These are phyloP conservation scores for Hypotaenidia philippensis DNA, from an alignment of 2,797 vertebrate genomes.

Conservation along the genomic window DNA sequence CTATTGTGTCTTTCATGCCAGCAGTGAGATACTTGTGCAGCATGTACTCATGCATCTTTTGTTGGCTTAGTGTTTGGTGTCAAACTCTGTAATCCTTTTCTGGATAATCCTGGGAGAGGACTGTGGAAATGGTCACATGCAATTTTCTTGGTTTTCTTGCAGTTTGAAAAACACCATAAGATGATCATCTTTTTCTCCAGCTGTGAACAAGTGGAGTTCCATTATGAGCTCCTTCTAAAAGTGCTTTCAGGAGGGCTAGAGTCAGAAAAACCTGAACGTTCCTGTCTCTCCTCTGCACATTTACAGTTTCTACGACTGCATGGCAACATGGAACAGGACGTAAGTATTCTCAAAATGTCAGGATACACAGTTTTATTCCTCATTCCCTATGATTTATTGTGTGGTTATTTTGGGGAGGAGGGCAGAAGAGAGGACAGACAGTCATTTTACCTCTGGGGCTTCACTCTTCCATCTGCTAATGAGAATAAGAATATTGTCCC, in stretches of 20 bases:
- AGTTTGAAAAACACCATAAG: slow-evolving; percentile 82
- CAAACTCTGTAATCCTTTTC: not conserved
- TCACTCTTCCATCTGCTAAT: slow-evolving; percentile 66
- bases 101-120: not conserved
- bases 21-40: not conserved
- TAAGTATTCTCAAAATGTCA: slow-evolving; percentile 58
- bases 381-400: slow-evolving; percentile 3
- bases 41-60: not conserved
- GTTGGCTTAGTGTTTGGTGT: not conserved
- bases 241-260: slow-evolving; percentile 62
- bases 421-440: slow-evolving; percentile 48
- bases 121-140: not conserved
- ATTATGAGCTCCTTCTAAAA: slow-evolving; percentile 75
- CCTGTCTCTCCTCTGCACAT: not conserved
- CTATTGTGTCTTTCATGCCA: not conserved
- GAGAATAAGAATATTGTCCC: slow-evolving; percentile 54
- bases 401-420: slow-evolving; percentile 43
- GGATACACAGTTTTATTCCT: not conserved
- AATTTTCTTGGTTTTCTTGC: not conserved
- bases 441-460: slow-evolving; percentile 63
- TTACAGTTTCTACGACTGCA: slow-evolving; percentile 89
- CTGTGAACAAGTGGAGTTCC: slow-evolving; percentile 85
- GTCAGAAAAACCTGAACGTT: not conserved
- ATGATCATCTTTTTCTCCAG: slow-evolving; percentile 85
- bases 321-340: slow-evolving; percentile 93